Conservation (phyloP, 2,113 vertebrate genomes). For the Notothenia rossii region DNA sequence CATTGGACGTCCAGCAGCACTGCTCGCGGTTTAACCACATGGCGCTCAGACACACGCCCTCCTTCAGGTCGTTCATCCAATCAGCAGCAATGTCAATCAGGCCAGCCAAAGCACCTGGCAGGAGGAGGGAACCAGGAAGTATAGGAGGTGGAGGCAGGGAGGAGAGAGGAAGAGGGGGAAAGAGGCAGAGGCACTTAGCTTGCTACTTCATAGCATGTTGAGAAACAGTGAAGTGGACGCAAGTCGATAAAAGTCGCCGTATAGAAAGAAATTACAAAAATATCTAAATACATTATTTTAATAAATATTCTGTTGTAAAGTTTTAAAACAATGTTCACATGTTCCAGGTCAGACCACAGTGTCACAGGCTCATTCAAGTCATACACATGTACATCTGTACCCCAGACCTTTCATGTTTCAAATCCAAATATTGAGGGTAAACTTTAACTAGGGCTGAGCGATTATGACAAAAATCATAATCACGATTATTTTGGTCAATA, state of each 20-base stretch:
- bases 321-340: no score
- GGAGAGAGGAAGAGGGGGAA: neutral
- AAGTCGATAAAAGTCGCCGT: neutral
- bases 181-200: neutral
- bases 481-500: no score
- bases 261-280: neutral
- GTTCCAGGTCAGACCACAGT: no score
- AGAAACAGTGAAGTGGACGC: neutral
- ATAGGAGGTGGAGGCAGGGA: conserved; percentile 5
- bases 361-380: neutral
- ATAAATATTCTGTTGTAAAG: no score
- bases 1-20: conserved; percentile 98
- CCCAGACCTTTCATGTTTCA: neutral
- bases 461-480: no score
- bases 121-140: neutral
- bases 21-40: conserved; percentile 99
- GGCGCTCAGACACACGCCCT: conserved; percentile 95
- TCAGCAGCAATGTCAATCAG: conserved; percentile 98
- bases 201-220: neutral
- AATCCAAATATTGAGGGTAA: neutral
- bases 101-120: conserved; percentile 94
- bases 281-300: no score
- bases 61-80: conserved; percentile 99
- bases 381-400: neutral
- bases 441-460: no score